These are phyloP conservation scores for Ganaspis brasiliensis DNA, from an alignment of 2,888 invertebrate genomes.

Conservation along the genomic window DNA sequence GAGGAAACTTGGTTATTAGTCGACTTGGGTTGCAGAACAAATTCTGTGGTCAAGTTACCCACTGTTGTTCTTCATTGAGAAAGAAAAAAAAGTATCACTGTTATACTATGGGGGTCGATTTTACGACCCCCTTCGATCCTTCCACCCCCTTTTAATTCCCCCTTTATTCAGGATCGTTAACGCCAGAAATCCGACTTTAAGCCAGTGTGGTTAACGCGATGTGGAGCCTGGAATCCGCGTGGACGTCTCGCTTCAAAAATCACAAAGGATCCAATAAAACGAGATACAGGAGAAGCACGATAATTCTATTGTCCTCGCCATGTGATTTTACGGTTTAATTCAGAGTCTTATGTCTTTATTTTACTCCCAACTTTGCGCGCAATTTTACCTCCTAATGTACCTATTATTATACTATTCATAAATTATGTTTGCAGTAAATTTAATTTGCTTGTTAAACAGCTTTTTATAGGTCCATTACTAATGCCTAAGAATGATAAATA, in stretches of 20 bases:
- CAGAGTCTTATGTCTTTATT: conserved; percentile 17
- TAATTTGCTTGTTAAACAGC: too few relatives aligned
- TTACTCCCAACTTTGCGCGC: background rate
- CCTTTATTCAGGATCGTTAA: conserved; percentile 30
- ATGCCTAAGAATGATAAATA: too few relatives aligned
- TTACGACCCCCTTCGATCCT: conserved; percentile 28
- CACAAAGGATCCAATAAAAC: conserved; percentile 30
- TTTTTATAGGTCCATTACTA: too few relatives aligned
- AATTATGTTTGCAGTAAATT: too few relatives aligned
- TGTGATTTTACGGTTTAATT: conserved; percentile 22
- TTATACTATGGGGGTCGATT: conserved; percentile 24
- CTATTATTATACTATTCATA: too few relatives aligned
- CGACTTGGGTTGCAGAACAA: conserved; percentile 39
- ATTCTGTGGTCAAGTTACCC: conserved; percentile 34
- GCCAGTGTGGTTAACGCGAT: conserved; percentile 40
- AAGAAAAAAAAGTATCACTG: conserved; percentile 5
- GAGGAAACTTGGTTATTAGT: conserved; percentile 32
- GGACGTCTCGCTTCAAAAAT: conserved; percentile 42
- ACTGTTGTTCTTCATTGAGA: conserved; percentile 16
- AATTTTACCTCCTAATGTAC: too few relatives aligned
- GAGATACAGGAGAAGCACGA: conserved; percentile 23
- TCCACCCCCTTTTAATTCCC: conserved; percentile 20
- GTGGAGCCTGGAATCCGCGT: background rate
- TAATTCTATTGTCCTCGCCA: conserved; percentile 33
- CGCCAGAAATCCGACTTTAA: conserved; percentile 37